Evolutionary conservation across 2,113 vertebrate species (phyloP).

Genomic region (Aix galericulata): DNA sequence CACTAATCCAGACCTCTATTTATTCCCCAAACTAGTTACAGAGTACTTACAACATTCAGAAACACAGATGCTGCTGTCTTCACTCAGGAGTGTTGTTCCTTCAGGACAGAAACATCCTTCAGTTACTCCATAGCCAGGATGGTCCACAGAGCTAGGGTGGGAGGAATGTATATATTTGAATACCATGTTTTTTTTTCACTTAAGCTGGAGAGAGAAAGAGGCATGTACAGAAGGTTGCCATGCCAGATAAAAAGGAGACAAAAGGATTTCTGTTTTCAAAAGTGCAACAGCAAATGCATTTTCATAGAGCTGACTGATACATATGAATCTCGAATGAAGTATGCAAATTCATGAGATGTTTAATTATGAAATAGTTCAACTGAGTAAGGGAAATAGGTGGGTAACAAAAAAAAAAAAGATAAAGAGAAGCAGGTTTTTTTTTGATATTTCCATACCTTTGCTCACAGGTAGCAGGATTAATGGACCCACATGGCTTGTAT

Average conservation of each 20-base stretch:
- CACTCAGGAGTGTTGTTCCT: slow-evolving; percentile 64
- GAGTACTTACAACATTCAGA: slow-evolving; percentile 76
- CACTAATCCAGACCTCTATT: neutral
- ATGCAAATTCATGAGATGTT: neutral
- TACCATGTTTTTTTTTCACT: neutral
- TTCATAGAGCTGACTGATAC: neutral
- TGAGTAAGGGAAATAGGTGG: neutral
- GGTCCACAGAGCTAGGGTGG: slow-evolving; percentile 24
- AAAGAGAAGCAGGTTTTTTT: neutral
- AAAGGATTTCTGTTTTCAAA: neutral
- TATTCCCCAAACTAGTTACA: neutral
- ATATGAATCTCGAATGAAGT: neutral
- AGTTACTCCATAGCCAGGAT: slow-evolving; percentile 11
- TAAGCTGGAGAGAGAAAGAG: neutral
- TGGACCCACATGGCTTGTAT: slow-evolving; percentile 83
- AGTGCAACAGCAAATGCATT: neutral
- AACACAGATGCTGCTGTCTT: slow-evolving; percentile 70
- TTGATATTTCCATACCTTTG: slow-evolving; percentile 70
- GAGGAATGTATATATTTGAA: neutral
- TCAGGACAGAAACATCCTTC: slow-evolving; percentile 90
- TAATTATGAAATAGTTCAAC: neutral
- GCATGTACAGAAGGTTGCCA: neutral
- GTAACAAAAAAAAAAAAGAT: neutral
- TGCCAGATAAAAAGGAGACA: neutral
- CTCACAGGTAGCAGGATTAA: slow-evolving; percentile 78